Base-by-base conservation (phyloP, 2,797 vertebrate genomes). In the Tenualosa ilisha region DNA sequence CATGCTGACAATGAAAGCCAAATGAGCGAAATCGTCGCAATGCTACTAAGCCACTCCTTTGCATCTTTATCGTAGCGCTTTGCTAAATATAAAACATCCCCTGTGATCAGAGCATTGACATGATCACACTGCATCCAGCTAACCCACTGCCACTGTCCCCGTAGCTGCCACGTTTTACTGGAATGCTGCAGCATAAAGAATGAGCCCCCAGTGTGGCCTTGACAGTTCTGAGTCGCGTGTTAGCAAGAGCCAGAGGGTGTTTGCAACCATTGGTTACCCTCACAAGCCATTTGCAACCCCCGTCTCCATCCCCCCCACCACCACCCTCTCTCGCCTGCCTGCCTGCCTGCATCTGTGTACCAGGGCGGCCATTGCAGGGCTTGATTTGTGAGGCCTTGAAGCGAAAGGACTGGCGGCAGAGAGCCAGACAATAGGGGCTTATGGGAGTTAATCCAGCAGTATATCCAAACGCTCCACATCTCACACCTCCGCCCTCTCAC, bases 181-280 rank as follows among this genome's bases (percentile, higher is more conserved):
- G 63, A 85, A 85, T 87, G 11, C 88, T 82, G 56, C 85, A 50
- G 12, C 85, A 82, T 63, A 65, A 86, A 9, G 84, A 85, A 85
- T 59, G 17, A 13, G 72, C 83, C 46, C 81, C 61, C n/a, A 11
- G 72, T 53, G 83, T 79, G 43, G 63, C 63, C 63, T 65, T 65
- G 63, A 24, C 46, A 84, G 65, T 49, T 68, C 24, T 6, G 40
- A 63, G 43, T 43, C 43, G 43, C 22, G 51, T 56, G 49, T 46
- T 61, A 49, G 53, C 40, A 7, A 3, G 37, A 59, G 56, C 56
- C 56, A 22, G 56, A 59, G 56, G 56, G 56, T 22, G 22, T 22
- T 3, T 3, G 20, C 56, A 59, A 59, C 56, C 22, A n/a, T 59
- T 59, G 20, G 26, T 7, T 50, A 3, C 51, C 46, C 46, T 46